These are phyloP conservation scores for Ametastegia equiseti DNA, from an alignment of 2,888 invertebrate genomes.

Conservation along the genomic window DNA sequence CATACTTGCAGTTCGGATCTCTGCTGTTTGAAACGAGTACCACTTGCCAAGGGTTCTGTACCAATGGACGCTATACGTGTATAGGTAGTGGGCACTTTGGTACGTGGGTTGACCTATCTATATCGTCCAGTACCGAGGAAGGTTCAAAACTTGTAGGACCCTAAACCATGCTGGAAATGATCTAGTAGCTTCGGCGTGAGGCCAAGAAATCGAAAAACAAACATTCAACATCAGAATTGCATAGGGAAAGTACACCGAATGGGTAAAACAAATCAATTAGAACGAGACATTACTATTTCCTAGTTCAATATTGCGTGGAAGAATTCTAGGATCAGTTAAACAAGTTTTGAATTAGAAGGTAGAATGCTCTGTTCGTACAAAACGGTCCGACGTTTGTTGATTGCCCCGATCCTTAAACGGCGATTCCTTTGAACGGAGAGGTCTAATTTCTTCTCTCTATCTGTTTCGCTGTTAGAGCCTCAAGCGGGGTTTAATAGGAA, in stretches of 20 bases:
- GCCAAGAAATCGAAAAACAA: not conserved
- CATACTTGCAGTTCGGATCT: conserved; percentile 47
- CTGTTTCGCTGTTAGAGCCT: not conserved
- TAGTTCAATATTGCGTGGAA: not conserved
- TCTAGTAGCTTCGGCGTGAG: not conserved
- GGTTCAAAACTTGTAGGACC: not conserved
- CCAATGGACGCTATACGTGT: conserved; percentile 7
- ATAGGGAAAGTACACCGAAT: not conserved
- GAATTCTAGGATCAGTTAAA: not conserved
- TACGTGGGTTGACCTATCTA: conserved; percentile 24
- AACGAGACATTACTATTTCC: not conserved
- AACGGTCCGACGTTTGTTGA: not conserved
- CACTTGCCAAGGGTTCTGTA: conserved; percentile 16
- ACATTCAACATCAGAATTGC: no score
- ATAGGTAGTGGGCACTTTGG: not conserved
- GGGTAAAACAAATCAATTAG: not conserved
- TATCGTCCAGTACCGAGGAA: not conserved
- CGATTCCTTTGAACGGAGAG: conserved; percentile 18
- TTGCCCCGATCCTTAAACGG: conserved; percentile 9
- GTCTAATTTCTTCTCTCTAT: conserved; percentile 20
- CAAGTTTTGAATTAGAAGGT: not conserved
- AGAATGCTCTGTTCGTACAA: not conserved
- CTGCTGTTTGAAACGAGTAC: conserved; percentile 36
- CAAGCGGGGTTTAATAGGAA: conserved; percentile 17
- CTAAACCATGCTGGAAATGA: not conserved